Base-by-base conservation (phyloP, 2,113 vertebrate species). In the Brachyistius frenatus region DNA sequence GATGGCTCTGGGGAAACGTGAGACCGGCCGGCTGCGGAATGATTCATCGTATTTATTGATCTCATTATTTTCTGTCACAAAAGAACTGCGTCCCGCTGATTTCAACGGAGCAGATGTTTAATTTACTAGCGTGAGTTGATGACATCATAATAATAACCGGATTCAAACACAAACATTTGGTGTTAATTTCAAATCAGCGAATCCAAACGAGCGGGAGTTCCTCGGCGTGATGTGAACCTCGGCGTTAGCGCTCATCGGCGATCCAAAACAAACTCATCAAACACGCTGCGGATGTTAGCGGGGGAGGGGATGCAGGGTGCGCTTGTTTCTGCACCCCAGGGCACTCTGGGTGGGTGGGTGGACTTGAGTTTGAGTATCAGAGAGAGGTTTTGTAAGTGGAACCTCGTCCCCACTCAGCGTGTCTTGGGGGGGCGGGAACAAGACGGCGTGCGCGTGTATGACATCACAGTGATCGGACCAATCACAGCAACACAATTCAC, bases 391-490 rank as follows among this genome's bases (percentile, higher is more conserved):
- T n/a, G 11, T 33, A 65, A 75, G 32, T 71, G 53, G 49, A 11
- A 63, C 10, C 37, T 8, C 57, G 23, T 39, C 73, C 23, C 80
- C 78, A 16, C 73, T 47, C 83, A 56, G 63, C 3, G 72, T 47
- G 55, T 57, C 85, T 65, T 80, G 50, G 84, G 80, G 16, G 41
- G 23, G 23, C 23, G 68, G n/a, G 33, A 77, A 72, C 81, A 70
- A 72, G 56, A 31, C 33, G 56, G 54, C 11, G 41, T 52, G 62
- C 52, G 61, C 63, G 37, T n/a, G 16, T 39, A 23, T 81, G 77
- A 89, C 86, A 81, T 89, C 83, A 90, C 70, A 82, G 67, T 31
- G 23, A 85, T 31, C 75, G 66, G 70, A 23, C 87, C 85, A 89
- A 91, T 89, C 85, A 89, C 84, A 23, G 23, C 23, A 90, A 66